phyloP scores from a whole-genome alignment of 2,888 invertebrate genomes.

The Patella ulyssiponensis region DNA sequence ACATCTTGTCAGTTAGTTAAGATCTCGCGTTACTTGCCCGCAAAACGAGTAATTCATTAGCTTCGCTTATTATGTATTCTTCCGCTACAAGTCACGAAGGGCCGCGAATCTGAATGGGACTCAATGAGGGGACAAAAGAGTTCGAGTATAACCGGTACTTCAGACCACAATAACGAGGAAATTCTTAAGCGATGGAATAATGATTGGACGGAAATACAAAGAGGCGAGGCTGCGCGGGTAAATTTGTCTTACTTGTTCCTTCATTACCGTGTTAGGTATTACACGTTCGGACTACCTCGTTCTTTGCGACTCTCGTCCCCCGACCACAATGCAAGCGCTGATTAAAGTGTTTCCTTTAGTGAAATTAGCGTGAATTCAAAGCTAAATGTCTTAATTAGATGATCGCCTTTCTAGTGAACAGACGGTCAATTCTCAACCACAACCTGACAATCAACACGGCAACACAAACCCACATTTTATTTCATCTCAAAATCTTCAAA shows the following conservation, averaged over 20 bases:
- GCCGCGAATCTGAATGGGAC: not conserved
- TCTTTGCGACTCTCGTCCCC: no score
- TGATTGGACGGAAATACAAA: constrained; percentile 16
- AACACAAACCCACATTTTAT: no score
- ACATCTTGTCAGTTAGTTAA: constrained; percentile 7
- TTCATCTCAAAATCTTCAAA: no score
- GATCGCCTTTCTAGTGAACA: constrained; percentile 25
- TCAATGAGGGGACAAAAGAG: not conserved
- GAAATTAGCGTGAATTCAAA: constrained; percentile 25
- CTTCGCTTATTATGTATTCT: constrained; percentile 6
- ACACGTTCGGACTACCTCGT: no score
- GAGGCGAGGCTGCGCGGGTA: constrained; percentile 12
- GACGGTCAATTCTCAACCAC: no score
- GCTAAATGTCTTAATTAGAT: constrained; percentile 23
- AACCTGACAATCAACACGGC: no score
- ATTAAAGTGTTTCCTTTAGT: constrained; percentile 15
- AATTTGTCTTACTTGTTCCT: constrained; percentile 24
- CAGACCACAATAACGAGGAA: not conserved
- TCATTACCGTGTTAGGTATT: constrained; percentile 12
- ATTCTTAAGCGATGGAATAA: not conserved
- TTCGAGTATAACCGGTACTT: constrained; percentile 10
- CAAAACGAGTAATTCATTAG: constrained; percentile 1
- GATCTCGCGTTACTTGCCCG: not conserved
- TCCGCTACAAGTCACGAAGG: constrained; percentile 11
- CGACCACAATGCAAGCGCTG: not conserved